Percentiles rank a stretch among this genome's conserved stretches.
Conservation (phyloP, 2,888 invertebrate species). For the Formica aserva region DNA sequence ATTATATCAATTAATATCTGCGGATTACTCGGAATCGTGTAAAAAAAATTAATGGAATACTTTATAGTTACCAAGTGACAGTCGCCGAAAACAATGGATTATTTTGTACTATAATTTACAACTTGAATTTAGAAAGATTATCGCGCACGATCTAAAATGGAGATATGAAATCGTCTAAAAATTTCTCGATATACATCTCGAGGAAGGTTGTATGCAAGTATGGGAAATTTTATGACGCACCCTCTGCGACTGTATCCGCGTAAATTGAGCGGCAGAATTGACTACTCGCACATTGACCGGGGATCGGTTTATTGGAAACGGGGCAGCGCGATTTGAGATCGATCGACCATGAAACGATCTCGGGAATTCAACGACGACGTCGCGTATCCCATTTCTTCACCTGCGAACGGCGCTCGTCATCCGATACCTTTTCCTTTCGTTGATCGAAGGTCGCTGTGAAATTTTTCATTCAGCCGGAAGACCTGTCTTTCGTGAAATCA, state of each 20-base stretch:
- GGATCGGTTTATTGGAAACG: slow-evolving; percentile 61
- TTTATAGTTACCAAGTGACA: not conserved
- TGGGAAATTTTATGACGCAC: slow-evolving; percentile 22
- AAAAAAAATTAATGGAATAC: not conserved
- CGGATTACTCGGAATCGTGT: not conserved
- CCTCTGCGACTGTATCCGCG: slow-evolving; percentile 17
- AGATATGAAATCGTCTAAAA: not conserved
- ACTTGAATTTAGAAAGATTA: not conserved
- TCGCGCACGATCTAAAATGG: not conserved
- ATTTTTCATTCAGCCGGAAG: slow-evolving; percentile 61
- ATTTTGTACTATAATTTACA: not conserved
- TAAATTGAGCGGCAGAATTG: slow-evolving; percentile 70
- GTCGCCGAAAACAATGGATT: not conserved
- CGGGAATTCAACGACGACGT: slow-evolving; percentile 52
- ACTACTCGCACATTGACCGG: slow-evolving; percentile 62
- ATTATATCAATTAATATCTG: not conserved
- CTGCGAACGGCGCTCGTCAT: slow-evolving; percentile 67
- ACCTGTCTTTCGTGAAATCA: slow-evolving; percentile 53
- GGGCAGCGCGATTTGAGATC: slow-evolving; percentile 55
- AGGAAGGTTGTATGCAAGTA: not conserved
- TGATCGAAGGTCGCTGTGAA: slow-evolving; percentile 16
- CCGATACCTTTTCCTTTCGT: slow-evolving; percentile 64
- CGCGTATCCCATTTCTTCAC: slow-evolving; percentile 62
- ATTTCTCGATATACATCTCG: not conserved
- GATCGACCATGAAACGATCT: slow-evolving; percentile 70